Evolutionary conservation across 2,113 vertebrate species (phyloP).

Genomic region (Corvus moneduloides): DNA sequence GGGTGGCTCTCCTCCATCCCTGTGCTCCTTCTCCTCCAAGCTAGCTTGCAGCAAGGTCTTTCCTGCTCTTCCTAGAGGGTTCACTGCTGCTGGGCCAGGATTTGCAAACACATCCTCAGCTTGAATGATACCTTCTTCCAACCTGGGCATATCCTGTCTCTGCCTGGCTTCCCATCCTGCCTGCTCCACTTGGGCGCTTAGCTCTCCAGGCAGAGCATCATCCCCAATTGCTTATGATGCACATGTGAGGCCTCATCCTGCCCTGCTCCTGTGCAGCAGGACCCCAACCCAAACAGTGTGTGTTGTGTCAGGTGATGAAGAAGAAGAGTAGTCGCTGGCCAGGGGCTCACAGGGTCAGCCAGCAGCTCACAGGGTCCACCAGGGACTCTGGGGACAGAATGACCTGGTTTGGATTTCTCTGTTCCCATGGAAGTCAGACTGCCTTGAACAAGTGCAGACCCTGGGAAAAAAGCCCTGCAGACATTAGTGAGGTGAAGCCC

Average conservation of each 20-base stretch:
- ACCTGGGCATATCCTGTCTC: accelerated
- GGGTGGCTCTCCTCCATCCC: neutral
- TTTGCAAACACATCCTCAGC: neutral
- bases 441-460: neutral
- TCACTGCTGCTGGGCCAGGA: neutral
- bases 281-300: neutral
- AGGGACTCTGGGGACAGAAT: neutral
- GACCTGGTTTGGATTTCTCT: neutral
- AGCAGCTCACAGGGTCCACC: neutral
- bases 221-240: neutral
- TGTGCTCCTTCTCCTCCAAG: neutral
- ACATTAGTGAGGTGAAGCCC: neutral
- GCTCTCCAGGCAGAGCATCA: neutral
- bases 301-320: neutral
- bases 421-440: neutral
- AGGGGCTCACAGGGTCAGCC: neutral
- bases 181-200: neutral
- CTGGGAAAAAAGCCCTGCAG: neutral
- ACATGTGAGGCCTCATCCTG: neutral
- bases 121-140: neutral
- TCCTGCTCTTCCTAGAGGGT: neutral
- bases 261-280: neutral
- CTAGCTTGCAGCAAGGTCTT: neutral
- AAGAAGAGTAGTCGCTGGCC: neutral
- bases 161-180: neutral